Conservation (phyloP, 2,888 invertebrate genomes). For the Cremastinae sp. region DNA sequence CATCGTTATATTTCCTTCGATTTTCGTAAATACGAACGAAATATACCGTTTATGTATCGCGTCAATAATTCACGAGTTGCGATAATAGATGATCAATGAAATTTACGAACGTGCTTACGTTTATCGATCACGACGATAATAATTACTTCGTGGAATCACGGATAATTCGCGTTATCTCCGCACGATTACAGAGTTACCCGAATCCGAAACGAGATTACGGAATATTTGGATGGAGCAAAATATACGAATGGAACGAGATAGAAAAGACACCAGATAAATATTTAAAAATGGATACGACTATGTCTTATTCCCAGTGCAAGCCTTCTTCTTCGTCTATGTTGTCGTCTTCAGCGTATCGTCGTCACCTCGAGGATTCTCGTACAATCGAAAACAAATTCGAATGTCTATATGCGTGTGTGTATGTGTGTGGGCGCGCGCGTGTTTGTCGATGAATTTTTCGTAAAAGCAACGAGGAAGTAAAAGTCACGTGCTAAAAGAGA, state of each 20-base stretch:
- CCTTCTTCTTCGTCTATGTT: constrained; percentile 48
- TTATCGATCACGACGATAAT: constrained; percentile 35
- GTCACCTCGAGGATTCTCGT: constrained; percentile 54
- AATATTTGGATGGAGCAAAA: constrained; percentile 6
- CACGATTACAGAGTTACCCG: constrained; percentile 44
- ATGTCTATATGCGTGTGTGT: constrained; percentile 33
- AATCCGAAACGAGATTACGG: constrained; percentile 36
- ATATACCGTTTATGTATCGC: constrained; percentile 20
- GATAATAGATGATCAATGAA: constrained; percentile 12
- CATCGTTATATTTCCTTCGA: constrained; percentile 33
- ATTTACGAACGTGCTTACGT: constrained; percentile 22
- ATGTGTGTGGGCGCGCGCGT: constrained; percentile 27
- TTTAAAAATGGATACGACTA: constrained; percentile 21
- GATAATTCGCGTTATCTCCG: constrained; percentile 35
- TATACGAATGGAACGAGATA: constrained; percentile 1
- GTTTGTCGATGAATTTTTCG: constrained; percentile 41
- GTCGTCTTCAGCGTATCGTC: constrained; percentile 47
- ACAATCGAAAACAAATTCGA: constrained; percentile 56
- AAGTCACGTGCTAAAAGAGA: constrained; percentile 55
- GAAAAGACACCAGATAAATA: constrained; percentile 12
- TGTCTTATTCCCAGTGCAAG: constrained; percentile 55
- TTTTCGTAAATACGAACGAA: constrained; percentile 36
- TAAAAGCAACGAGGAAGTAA: constrained; percentile 7
- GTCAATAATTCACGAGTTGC: constrained; percentile 19
- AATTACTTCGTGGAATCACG: constrained; percentile 13